phyloP scores from a whole-genome alignment of 2,113 vertebrate genomes.

The Microcebus jonahi region DNA sequence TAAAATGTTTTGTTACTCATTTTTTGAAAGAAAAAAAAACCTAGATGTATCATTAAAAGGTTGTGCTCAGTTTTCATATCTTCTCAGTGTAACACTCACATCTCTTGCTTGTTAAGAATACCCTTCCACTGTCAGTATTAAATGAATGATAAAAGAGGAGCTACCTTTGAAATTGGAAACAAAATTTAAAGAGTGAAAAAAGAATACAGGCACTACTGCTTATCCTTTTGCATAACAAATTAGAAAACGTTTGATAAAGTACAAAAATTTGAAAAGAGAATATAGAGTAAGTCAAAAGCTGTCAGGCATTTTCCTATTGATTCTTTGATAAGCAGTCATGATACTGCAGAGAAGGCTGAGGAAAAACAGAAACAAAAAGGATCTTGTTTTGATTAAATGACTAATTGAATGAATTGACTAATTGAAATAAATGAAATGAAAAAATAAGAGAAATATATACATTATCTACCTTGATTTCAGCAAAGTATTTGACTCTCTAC shows the following conservation, averaged over 20 bases:
- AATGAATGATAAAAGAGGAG: background rate
- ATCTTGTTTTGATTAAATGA: background rate
- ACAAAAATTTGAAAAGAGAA: background rate
- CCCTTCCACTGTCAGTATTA: background rate
- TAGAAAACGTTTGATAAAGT: background rate
- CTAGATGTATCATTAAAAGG: slow-evolving; percentile 13
- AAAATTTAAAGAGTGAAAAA: background rate
- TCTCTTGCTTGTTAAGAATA: background rate
- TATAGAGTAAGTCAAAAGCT: background rate
- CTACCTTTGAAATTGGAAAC: background rate
- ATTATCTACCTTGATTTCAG: background rate
- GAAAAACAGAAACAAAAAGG: background rate
- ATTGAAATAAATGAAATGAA: background rate
- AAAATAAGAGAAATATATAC: background rate
- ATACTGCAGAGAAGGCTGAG: background rate
- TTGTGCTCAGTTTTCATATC: background rate
- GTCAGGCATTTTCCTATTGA: background rate
- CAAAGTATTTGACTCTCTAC: background rate
- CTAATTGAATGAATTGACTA: background rate
- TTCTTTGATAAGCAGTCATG: background rate
- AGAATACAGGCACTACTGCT: background rate
- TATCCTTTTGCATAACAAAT: background rate
- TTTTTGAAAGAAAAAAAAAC: background rate
- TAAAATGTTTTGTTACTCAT: background rate
- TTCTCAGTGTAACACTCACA: background rate